Evolutionary conservation across 2,888 invertebrate genomes (phyloP), one percentile per base, ranked within the genome.

Genomic region (Biston betularia): DNA sequence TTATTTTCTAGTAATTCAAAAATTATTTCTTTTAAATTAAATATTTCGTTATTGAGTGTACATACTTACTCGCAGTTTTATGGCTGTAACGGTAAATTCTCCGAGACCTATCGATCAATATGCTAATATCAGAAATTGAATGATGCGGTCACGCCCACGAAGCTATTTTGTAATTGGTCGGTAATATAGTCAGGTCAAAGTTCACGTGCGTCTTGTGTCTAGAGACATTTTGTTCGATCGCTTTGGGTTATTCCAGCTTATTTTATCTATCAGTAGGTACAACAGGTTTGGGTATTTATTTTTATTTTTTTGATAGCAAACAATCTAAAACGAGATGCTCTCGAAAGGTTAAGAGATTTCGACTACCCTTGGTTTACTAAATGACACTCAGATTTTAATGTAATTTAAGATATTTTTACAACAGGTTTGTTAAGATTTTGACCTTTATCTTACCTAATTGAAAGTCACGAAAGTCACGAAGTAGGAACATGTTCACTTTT

Each of bases 71-170:
- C 45, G 46, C 48, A 48, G 55, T 63, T 63, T 54, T 45, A 55
- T 48, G 49, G 11, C 9, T 33, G 35, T 59, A 63, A 54, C 67
- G 42, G 67, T 63, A 63, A 60, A 45, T 35, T 56, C 34, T 59
- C 34, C 38, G 63, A 65, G 69, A 69, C 45, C 58, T 67, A 69
- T 64, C 70, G 70, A 56, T 70, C 65, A 74, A 73, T 77, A 80
- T 75, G 73, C 60, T 80, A 76, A 79, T 79, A 75, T 76, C 58
- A 61, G 64, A 78, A 65, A 78, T 81, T 75, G 55, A 77, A 79
- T 77, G 74, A 76, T 69, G 72, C 54, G 69, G 72, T 50, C 57
- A 72, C 79, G 77, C 82, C 82, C 65, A 68, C 70, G 42, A 42
- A 55, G 68, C 57, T 67, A 60, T 73, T 72, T 70, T 66, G 62